Percentiles rank a stretch among this genome's conserved stretches.
Evolutionary conservation across 2,113 vertebrate genomes (phyloP).

Genomic region (Muscicapa adusta): DNA sequence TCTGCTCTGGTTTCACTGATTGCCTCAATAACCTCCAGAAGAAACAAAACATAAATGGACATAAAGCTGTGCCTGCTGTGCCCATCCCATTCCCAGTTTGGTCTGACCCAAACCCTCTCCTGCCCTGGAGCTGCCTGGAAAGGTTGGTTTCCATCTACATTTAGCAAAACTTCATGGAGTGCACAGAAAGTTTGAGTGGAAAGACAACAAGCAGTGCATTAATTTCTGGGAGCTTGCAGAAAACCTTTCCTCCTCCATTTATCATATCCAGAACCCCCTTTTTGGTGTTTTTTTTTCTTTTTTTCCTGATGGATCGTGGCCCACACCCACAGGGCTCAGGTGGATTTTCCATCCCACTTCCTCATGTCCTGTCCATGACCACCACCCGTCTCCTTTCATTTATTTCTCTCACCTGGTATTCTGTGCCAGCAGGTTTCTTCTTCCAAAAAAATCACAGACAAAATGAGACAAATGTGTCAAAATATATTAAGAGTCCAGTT

Average conservation of each 20-base stretch:
- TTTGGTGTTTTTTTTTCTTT: not conserved
- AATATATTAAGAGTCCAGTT: conserved; percentile 33
- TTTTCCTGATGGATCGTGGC: not conserved
- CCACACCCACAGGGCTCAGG: not conserved
- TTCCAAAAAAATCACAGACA: conserved; percentile 2
- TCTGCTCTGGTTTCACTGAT: not conserved
- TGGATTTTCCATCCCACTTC: not conserved
- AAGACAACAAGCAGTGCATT: not conserved
- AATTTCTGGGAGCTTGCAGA: not conserved
- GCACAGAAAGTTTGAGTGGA: accelerated
- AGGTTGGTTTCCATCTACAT: not conserved
- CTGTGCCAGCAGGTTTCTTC: not conserved
- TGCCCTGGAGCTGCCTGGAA: not conserved
- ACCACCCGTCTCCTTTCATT: not conserved
- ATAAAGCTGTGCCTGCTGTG: not conserved
- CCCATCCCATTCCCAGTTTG: not conserved
- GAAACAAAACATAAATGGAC: not conserved
- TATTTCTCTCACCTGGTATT: not conserved
- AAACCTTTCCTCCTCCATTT: not conserved
- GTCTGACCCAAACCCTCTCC: not conserved
- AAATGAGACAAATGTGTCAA: conserved; percentile 41
- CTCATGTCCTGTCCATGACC: accelerated
- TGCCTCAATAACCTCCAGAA: not conserved
- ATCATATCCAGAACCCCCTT: not conserved
- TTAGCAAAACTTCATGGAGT: not conserved